Evolutionary conservation across 2,888 invertebrate species (phyloP), one percentile per base, ranked within the genome.

Genomic region (Calliscelio sp.): DNA sequence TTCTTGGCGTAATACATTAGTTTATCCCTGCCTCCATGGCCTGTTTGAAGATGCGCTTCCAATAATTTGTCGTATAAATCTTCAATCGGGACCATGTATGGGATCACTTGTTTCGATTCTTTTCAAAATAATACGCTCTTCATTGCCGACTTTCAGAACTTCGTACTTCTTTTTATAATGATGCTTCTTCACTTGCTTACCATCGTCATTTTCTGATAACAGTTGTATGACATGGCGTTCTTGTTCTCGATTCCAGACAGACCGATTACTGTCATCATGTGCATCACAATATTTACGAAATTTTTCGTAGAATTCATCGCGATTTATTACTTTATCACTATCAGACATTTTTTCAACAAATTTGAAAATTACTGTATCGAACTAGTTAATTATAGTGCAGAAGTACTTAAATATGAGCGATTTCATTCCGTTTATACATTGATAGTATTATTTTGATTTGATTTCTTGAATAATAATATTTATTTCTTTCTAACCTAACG

Each of bases 21-120:
- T 57, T 84, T 86, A 65, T 86, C 86, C 82, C 87, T 81, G 81
- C 86, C 85, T 8, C 86, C 81, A 57, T 81, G 80, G 18, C 68
- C 77, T 6, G 83, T 66, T 65, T 22, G 44, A 22, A 66, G 14
- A 25, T 81, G 81, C 20, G 70, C 65, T 66, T 81, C 66, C 18
- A 28, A 46, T 18, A 44, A 44, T 44, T 44, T 14, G 4, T 44
- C 44, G 16, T 44, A 44, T 3, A 44, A 44, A 44, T 44, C 44
- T 44, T 44, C 44, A 44, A 7, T 7, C 32, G 10, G 32, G 32
- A 32, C n/a, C n/a, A n/a, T n/a, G n/a, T 28, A 32, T 16, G 3
- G 46, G 32, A 28, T 49, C 18, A 49, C 18, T 49, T 16, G 49
- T 49, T 4, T 18, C 28, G 25, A 35, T 22, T 10, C 25, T 20